Evolutionary conservation across 1,140 invertebrate genomes (phyloP).

Genomic region (Nixonia krombeini): DNA sequence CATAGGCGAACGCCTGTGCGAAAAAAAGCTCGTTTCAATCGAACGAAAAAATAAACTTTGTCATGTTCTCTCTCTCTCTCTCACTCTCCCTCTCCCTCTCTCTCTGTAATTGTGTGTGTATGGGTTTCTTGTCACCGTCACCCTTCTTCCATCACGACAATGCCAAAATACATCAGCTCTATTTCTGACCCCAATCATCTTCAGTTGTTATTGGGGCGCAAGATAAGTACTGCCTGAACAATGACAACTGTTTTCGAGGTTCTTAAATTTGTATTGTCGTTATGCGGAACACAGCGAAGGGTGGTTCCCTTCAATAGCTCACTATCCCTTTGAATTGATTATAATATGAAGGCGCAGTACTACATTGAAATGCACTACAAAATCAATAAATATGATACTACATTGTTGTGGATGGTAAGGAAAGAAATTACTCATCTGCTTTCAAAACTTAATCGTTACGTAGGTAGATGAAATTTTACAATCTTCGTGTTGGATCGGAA

Average conservation of each 20-base stretch:
- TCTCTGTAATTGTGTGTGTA: no score
- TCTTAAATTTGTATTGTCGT: neutral
- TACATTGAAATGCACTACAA: no score
- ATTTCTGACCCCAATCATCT: slow-evolving; percentile 6
- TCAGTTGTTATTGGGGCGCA: neutral
- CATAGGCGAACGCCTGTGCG: slow-evolving; percentile 8
- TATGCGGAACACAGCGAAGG: neutral
- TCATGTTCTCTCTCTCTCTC: slow-evolving; percentile 9
- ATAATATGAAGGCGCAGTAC: no score
- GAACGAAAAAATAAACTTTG: slow-evolving; percentile 14
- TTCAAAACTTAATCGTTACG: no score
- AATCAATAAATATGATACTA: no score
- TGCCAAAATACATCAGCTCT: neutral
- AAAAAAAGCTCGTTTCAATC: slow-evolving; percentile 15
- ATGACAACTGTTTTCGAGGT: neutral
- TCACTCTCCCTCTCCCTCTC: slow-evolving; percentile 2
- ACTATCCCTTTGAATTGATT: no score
- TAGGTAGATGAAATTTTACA: no score
- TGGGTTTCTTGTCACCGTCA: no score
- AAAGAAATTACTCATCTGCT: no score
- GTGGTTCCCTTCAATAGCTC: neutral
- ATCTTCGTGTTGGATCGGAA: no score
- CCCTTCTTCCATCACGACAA: no score
- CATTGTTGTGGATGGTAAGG: no score
- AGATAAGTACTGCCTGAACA: slow-evolving; percentile 4